Percentiles rank a stretch among this genome's conserved stretches.
phyloP scores from a whole-genome alignment of 2,797 vertebrate species.

The Hydrocynus forskahlii region DNA sequence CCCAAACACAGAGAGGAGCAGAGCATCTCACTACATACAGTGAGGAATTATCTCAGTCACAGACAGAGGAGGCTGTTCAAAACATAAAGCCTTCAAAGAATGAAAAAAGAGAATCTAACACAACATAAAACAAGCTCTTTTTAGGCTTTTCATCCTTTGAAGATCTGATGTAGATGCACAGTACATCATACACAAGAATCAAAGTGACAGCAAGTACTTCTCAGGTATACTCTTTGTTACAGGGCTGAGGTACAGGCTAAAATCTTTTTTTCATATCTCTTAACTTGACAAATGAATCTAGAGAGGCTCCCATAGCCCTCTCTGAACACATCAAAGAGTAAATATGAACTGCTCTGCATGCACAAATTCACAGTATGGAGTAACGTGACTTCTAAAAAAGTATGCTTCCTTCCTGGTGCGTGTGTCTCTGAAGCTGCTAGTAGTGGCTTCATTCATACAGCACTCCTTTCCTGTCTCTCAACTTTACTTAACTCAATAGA shows the following conservation, averaged over 20 bases:
- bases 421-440: conserved; percentile 63
- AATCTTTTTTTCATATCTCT: neutral
- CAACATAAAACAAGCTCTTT: no score
- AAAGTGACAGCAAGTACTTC: conserved; percentile 9
- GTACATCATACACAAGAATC: neutral
- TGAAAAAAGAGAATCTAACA: neutral
- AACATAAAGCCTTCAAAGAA: neutral
- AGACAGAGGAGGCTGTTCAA: conserved; percentile 19
- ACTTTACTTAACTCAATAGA: conserved; percentile 50
- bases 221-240: neutral
- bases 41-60: conserved; percentile 23
- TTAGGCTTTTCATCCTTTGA: neutral
- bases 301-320: neutral
- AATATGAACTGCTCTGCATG: conserved; percentile 28
- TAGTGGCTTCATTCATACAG: conserved; percentile 76
- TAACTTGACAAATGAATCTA: conserved; percentile 15
- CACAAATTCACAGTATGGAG: conserved; percentile 45
- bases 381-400: conserved; percentile 56
- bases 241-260: neutral
- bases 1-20: conserved; percentile 46
- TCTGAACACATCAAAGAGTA: conserved; percentile 54
- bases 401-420: conserved; percentile 75
- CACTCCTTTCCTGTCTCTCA: conserved; percentile 71
- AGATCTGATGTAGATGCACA: neutral
- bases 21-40: conserved; percentile 34